Base-by-base conservation (phyloP, 2,113 vertebrate genomes). In the Pseudorasbora parva region DNA sequence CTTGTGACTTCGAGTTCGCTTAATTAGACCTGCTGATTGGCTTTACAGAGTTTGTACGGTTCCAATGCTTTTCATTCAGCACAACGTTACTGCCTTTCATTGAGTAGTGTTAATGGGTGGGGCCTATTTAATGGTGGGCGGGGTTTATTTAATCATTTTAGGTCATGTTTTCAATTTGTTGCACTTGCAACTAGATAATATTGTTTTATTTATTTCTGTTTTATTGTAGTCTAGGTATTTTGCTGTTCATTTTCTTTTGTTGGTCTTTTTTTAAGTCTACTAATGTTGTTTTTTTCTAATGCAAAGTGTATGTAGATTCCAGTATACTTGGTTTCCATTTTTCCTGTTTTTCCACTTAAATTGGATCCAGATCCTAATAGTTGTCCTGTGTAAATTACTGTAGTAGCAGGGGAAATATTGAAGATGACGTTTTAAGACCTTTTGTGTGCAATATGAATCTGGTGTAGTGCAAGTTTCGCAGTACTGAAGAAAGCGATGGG, bases 361-460 rank as follows among this genome's bases (percentile, higher is more conserved):
- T 59, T 81, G 83, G 27, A 87, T 79, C 30, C 47, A 45, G 15
- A 82, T 77, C 54, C 25, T 83, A 51, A 33, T 78, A 68, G 56
- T 56, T 72, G 45, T 85, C 57, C 57, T 84, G 68, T 85, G 83
- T 82, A 75, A 85, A 73, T 87, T 66, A 79, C 15, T 64, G 75
- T 78, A 71, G 51, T 71, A 72, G 82, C 82, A 78, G 47, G 66
- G 45, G 84, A 83, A 59, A 78, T 79, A 80, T 81, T 78, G 45
- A 84, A 84, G 56, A 62, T 68, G 62, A 47, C 49, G 33, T 56
- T 73, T 56, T 47, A 82, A 15, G 54, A 87, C 59, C 21, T 83
- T 43, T 41, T 81, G 64, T 82, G 86, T 87, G 86, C 86, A 87
- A 87, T 87, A 87, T 85, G 37, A 81, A 76, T 85, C 80, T 74